Evolutionary conservation across 2,797 vertebrate species (phyloP), one percentile per base, ranked within the genome.

Genomic region (Spondyliosoma cantharus): DNA sequence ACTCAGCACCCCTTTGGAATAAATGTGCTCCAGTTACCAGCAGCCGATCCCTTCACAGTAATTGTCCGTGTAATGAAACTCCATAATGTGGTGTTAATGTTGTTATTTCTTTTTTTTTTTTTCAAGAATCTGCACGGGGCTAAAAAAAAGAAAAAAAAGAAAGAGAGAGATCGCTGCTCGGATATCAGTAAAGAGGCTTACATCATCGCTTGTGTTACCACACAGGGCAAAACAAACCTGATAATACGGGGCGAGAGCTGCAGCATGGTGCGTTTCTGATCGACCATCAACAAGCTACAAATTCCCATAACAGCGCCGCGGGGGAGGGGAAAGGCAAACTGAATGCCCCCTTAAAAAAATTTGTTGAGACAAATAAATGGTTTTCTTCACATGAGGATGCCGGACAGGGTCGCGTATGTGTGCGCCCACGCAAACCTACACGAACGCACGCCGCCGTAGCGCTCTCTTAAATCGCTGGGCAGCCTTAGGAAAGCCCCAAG

Each of bases 401-500:
- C 29, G 29, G 7, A 50, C 32, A 49, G 37, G 45, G 7, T 37
- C n/a, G 32, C n/a, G 19, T 27, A 49, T 32, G 29, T 22, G 43
- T 14, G 17, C 3, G 0, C 22, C 14, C 46, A 59, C 58, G 72
- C 59, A 59, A 59, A 64, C 20, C 54, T 37, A 20, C 46, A 50
- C 13, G 52, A 75, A 74, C 12, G 43, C 46, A 80, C 76, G 67
- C 70, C 61, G 32, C 6, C 45, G 54, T 24, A 60, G 54, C 57
- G 4, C 61, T 43, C 70, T 86, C 46, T 52, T 32, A 75, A 76
- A 89, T 86, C 61, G 29, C 75, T 79, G 83, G 85, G 56, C 86
- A 84, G 89, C 91, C 88, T 79, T 17, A 79, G 85, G 85, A 85
- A 68, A 86, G 83, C 74, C 90, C 76, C 0, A 77, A 67, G 83